These are phyloP conservation scores for Chanos chanos DNA, from an alignment of 2,797 vertebrate genomes.

Conservation along the genomic window DNA sequence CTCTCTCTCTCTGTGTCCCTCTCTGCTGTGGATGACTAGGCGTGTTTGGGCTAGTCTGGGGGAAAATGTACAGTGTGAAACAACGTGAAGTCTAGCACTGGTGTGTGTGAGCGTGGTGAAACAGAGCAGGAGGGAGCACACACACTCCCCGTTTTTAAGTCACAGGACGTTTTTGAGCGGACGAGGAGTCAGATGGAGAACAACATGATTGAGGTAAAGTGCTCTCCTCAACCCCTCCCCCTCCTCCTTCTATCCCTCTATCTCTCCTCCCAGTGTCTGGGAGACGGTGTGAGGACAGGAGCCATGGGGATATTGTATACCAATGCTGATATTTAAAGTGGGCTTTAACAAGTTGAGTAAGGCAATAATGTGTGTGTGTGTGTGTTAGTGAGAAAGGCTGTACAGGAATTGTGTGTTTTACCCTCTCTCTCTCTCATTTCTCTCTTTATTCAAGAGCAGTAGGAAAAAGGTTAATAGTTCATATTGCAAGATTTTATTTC, in stretches of 20 bases:
- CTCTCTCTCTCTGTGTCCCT: neutral
- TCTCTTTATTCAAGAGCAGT: no score
- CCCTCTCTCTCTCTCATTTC: no score
- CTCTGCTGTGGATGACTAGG: slow-evolving; percentile 44
- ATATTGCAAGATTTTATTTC: no score
- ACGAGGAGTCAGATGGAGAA: slow-evolving; percentile 53
- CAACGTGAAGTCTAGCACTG: slow-evolving; percentile 42
- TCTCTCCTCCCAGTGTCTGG: no score
- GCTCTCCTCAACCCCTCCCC: slow-evolving; percentile 38
- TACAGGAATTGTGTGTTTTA: no score
- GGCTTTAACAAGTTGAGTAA: no score
- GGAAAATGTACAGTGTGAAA: slow-evolving; percentile 12
- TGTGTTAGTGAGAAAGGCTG: no score
- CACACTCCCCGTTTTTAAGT: slow-evolving; percentile 8
- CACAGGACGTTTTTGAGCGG: slow-evolving; percentile 32
- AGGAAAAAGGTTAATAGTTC: no score
- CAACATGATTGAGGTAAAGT: slow-evolving; percentile 68
- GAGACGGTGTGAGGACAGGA: no score
- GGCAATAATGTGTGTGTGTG: no score
- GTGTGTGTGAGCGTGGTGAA: neutral
- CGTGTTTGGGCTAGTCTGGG: slow-evolving; percentile 39
- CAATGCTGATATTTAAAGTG: no score
- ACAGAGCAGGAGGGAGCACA: neutral
- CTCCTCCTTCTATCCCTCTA: slow-evolving; percentile 1
- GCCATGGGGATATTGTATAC: no score